These are phyloP conservation scores for Anadara kagoshimensis DNA, from an alignment of 1,140 invertebrate species.

Conservation along the genomic window DNA sequence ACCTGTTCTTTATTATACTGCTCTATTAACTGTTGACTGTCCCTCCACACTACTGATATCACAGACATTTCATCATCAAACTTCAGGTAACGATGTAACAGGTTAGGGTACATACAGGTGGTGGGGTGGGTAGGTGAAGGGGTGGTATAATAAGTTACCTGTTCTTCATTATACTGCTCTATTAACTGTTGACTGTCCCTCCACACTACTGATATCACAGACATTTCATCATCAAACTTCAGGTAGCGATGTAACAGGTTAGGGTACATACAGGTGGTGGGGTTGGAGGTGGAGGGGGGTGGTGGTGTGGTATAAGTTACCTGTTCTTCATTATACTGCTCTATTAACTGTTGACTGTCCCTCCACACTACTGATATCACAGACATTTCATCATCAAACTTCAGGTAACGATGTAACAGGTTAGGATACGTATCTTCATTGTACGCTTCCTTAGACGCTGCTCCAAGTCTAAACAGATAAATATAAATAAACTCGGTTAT, in stretches of 20 bases:
- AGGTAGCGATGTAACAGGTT: conserved; percentile 71
- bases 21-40: conserved; percentile 79
- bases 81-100: conserved; percentile 74
- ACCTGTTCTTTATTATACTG: conserved; percentile 77
- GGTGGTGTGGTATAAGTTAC: conserved; percentile 47
- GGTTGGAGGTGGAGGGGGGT: no score
- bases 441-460: conserved; percentile 61
- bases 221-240: conserved; percentile 81
- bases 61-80: conserved; percentile 81
- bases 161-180: conserved; percentile 77
- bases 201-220: conserved; percentile 78
- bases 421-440: conserved; percentile 76
- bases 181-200: conserved; percentile 79
- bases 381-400: conserved; percentile 81
- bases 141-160: conserved; percentile 56
- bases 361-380: conserved; percentile 78
- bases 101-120: background rate
- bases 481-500: background rate
- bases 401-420: conserved; percentile 77
- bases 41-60: conserved; percentile 78
- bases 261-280: background rate
- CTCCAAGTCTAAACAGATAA: conserved; percentile 57
- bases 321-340: conserved; percentile 77
- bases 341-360: conserved; percentile 79
- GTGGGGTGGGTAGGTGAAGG: no score